Evolutionary conservation across 2,113 vertebrate genomes (phyloP).

Genomic region (Colaptes auratus): DNA sequence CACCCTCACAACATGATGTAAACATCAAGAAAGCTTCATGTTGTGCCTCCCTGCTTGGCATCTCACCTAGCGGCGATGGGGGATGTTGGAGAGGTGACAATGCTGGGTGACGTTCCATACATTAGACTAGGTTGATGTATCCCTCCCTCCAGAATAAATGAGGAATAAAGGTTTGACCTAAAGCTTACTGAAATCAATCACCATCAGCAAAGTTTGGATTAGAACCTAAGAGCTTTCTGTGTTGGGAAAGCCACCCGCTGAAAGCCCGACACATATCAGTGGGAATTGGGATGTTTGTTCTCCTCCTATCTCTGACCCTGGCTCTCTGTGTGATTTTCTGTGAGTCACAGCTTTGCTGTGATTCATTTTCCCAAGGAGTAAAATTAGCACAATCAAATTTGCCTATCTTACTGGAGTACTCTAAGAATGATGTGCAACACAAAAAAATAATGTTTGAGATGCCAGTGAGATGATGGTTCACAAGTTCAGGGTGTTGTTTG

Average conservation of each 20-base stretch:
- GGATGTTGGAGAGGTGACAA: neutral
- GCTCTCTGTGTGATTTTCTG: neutral
- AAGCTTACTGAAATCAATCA: neutral
- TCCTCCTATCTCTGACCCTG: neutral
- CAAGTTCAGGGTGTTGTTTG: neutral
- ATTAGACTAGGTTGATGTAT: neutral
- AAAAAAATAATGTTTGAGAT: neutral
- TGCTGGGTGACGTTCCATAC: neutral
- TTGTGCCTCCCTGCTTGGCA: neutral
- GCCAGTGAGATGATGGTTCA: neutral
- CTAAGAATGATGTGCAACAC: neutral
- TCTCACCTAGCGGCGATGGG: accelerated
- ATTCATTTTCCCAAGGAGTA: neutral
- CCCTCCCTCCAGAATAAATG: neutral
- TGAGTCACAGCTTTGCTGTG: neutral
- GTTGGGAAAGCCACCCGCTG: neutral
- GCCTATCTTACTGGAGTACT: neutral
- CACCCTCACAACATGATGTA: accelerated
- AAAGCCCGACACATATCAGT: neutral
- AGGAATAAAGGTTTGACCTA: neutral
- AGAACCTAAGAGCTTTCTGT: neutral
- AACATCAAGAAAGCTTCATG: neutral
- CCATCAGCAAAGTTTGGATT: neutral
- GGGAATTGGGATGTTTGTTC: neutral
- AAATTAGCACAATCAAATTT: neutral